These are phyloP conservation scores for Thecophora atra DNA, from an alignment of 2,888 invertebrate species.

Conservation along the genomic window DNA sequence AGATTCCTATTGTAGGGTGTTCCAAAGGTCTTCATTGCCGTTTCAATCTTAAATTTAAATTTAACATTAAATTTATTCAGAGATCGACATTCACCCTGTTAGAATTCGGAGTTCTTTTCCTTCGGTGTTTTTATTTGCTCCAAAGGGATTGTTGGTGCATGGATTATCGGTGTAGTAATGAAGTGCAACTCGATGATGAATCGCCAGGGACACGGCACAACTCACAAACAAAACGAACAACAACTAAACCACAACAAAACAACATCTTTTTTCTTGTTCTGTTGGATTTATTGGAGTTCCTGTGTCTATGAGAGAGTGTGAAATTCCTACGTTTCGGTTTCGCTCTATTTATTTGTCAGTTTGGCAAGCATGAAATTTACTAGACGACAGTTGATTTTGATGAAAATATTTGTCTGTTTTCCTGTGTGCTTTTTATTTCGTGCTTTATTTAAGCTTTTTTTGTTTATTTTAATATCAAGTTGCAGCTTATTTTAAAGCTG, in stretches of 20 bases:
- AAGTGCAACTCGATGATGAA: constrained; percentile 55
- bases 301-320: constrained; percentile 12
- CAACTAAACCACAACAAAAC: constrained; percentile 4
- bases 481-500: background rate
- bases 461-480: constrained; percentile 22
- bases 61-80: too few species aligned
- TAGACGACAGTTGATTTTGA: background rate
- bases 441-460: too few species aligned
- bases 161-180: constrained; percentile 59
- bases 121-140: constrained; percentile 39
- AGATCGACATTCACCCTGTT: too few species aligned
- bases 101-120: too few species aligned
- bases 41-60: too few species aligned
- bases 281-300: too few species aligned
- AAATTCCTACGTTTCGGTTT: constrained; percentile 33
- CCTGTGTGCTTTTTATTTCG: background rate
- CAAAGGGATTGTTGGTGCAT: background rate
- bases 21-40: too few species aligned
- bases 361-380: constrained; percentile 9
- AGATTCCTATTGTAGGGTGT: too few species aligned
- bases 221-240: background rate
- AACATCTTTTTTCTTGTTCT: background rate
- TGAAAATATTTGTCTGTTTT: constrained; percentile 28
- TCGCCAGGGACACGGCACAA: constrained; percentile 39
- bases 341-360: constrained; percentile 33